A percentile compares a stretch with the other conserved stretches of the same genome.
Evolutionary conservation across 1,140 invertebrate genomes (phyloP).

Genomic region (Zaprionus gabonicus): DNA sequence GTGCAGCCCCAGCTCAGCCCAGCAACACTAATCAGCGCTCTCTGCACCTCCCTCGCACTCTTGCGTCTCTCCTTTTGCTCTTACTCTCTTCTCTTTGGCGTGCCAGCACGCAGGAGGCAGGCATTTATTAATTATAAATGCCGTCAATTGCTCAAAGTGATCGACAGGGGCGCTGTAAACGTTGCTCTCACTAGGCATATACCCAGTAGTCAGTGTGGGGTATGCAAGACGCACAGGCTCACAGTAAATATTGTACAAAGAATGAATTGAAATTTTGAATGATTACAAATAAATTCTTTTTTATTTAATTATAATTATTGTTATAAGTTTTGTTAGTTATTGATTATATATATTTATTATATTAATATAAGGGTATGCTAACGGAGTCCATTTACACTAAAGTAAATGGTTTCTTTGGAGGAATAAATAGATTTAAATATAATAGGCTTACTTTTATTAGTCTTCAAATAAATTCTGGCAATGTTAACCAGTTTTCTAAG

Average conservation of each 20-base stretch:
- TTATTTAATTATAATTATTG: too few relatives aligned
- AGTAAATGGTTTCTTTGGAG: too few relatives aligned
- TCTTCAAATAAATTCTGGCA: not conserved
- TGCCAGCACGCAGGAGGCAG: conserved; percentile 4
- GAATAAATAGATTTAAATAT: too few relatives aligned
- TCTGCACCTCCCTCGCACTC: conserved; percentile 16
- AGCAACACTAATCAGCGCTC: conserved; percentile 65
- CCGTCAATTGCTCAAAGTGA: conserved; percentile 69
- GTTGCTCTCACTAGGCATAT: conserved; percentile 1
- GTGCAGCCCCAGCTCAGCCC: conserved; percentile 31
- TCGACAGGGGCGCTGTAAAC: conserved; percentile 56
- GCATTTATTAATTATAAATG: conserved; percentile 82
- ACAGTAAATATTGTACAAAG: too few relatives aligned
- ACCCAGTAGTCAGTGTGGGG: not conserved
- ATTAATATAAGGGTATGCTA: too few relatives aligned
- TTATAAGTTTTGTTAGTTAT: too few relatives aligned
- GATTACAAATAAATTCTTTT: too few relatives aligned
- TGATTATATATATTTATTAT: too few relatives aligned
- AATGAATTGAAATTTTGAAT: too few relatives aligned
- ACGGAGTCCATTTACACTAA: too few relatives aligned
- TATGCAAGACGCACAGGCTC: not conserved
- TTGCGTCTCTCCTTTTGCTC: not conserved
- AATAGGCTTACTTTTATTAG: too few relatives aligned
- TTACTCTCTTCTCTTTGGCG: not conserved
- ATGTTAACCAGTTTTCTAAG: not conserved